Conservation (phyloP, 1,140 invertebrate species). For the Stenopsyche tienmushanensis region DNA sequence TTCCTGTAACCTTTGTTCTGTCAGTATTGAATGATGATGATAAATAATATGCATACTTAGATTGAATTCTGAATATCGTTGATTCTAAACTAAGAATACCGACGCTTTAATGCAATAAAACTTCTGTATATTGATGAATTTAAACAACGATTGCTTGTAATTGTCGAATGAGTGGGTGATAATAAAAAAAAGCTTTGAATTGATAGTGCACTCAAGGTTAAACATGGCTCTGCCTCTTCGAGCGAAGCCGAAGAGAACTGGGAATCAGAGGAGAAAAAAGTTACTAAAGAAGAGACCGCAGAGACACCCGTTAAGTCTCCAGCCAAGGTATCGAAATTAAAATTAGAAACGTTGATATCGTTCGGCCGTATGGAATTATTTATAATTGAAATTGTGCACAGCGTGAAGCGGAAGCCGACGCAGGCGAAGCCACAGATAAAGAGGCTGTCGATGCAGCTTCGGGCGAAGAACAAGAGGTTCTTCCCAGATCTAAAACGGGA, state of each 20-base stretch:
- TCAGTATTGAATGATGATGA: too few species aligned
- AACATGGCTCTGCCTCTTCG: constrained; percentile 52
- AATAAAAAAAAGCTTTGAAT: constrained; percentile 34
- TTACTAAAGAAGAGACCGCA: constrained; percentile 48
- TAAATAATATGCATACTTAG: too few species aligned
- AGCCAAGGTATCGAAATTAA: constrained; percentile 17
- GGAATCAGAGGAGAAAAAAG: constrained; percentile 51
- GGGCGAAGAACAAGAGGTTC: constrained; percentile 49
- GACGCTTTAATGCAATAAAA: too few species aligned
- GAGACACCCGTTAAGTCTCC: constrained; percentile 48
- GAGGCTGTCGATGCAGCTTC: constrained; percentile 56
- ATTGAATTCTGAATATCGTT: too few species aligned
- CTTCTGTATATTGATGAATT: too few species aligned
- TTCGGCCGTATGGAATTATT: neutral
- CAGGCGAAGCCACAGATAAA: constrained; percentile 53
- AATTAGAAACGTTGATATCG: neutral
- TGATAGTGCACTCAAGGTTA: constrained; percentile 50
- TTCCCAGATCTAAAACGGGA: constrained; percentile 49
- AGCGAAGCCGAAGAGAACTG: constrained; percentile 55
- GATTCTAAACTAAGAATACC: too few species aligned
- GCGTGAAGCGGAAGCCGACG: constrained; percentile 45
- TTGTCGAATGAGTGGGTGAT: too few species aligned
- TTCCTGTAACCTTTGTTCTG: neutral
- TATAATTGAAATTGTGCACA: constrained; percentile 10
- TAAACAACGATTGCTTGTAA: too few species aligned